phyloP scores from a whole-genome alignment of 2,797 vertebrate genomes.

The Malurus splendens region DNA sequence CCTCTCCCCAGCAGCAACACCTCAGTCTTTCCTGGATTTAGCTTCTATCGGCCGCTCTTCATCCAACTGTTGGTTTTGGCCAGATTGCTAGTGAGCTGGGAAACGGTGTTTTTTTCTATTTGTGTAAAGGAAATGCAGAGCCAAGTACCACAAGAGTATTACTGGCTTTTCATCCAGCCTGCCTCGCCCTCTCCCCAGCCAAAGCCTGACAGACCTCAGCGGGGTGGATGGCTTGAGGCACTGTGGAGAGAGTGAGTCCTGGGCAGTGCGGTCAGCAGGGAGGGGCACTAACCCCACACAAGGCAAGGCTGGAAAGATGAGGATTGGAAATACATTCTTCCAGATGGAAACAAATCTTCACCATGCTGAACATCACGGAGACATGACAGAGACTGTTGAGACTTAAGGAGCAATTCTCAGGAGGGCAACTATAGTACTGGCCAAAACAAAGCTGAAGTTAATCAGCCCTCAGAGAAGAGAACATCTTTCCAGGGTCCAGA shows the following conservation, averaged over 20 bases:
- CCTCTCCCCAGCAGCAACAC: conserved; percentile 24
- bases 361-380: neutral
- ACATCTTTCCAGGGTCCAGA: neutral
- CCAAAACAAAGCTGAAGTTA: neutral
- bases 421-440: neutral
- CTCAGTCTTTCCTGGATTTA: conserved; percentile 51
- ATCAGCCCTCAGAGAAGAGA: neutral
- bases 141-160: conserved; percentile 45
- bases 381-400: neutral
- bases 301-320: neutral
- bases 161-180: neutral
- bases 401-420: neutral
- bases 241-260: neutral
- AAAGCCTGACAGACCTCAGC: conserved; percentile 1
- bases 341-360: neutral
- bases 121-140: neutral
- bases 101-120: neutral
- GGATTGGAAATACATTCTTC: neutral
- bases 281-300: neutral
- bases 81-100: neutral
- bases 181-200: conserved; percentile 4
- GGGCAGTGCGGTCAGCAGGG: neutral
- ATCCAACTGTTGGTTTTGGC: conserved; percentile 41
- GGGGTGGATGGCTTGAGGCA: neutral
- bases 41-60: neutral